Evolutionary conservation across 1,140 invertebrate species (phyloP).

Genomic region (Megalopta genalis): DNA sequence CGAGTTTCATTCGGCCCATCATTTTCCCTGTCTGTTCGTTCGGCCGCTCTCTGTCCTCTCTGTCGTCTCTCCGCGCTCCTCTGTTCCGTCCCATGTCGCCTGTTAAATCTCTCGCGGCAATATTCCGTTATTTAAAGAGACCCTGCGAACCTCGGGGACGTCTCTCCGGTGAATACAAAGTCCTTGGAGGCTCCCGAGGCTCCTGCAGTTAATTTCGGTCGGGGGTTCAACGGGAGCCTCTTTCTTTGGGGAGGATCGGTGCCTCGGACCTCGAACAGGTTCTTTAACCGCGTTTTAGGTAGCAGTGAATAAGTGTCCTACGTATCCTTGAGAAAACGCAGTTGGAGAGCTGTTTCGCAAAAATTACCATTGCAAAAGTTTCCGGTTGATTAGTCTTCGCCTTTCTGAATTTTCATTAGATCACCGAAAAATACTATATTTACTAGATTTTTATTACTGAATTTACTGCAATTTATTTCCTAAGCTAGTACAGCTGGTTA

Average conservation of each 20-base stretch:
- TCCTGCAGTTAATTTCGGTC: neutral
- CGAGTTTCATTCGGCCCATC: conserved; percentile 45
- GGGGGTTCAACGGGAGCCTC: neutral
- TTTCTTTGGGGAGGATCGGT: neutral
- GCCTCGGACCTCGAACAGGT: neutral
- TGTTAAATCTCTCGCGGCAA: conserved; percentile 4
- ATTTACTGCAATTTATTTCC: too few relatives aligned
- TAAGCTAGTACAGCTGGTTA: too few relatives aligned
- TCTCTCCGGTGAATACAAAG: neutral
- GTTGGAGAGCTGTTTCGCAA: too few relatives aligned
- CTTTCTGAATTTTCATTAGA: too few relatives aligned
- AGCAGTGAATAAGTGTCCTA: too few relatives aligned
- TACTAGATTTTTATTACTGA: too few relatives aligned
- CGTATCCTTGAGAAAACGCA: too few relatives aligned
- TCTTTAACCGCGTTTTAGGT: neutral
- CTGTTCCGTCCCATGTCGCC: too few relatives aligned
- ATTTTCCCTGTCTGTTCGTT: conserved; percentile 19
- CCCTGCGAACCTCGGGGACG: neutral
- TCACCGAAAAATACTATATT: too few relatives aligned
- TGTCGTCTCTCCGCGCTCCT: neutral
- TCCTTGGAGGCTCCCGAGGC: neutral
- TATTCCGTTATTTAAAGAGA: conserved; percentile 14
- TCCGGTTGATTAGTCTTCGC: too few relatives aligned
- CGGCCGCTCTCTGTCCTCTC: conserved; percentile 4
- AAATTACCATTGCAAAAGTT: too few relatives aligned